A percentile compares a stretch with the other conserved stretches of the same genome.
phyloP scores from a whole-genome alignment of 2,888 invertebrate genomes.

The Macropis europaea region DNA sequence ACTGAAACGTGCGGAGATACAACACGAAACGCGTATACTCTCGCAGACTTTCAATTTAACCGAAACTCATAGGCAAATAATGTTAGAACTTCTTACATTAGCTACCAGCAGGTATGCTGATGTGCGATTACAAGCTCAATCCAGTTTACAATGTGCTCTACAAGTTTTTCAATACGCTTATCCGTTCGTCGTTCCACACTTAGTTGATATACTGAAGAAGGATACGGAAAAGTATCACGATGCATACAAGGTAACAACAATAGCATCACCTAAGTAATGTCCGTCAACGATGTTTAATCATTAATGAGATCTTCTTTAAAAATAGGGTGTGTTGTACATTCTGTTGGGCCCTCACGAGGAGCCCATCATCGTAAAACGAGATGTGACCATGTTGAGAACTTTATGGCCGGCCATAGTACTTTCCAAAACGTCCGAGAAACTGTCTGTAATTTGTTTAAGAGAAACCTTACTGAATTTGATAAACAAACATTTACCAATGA shows the following conservation, averaged over 20 bases:
- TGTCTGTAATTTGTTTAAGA: conserved; percentile 85
- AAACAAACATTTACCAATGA: conserved; percentile 84
- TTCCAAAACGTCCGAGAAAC: conserved; percentile 92
- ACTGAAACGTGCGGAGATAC: conserved; percentile 64
- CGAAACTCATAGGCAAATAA: conserved; percentile 82
- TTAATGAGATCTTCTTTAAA: conserved; percentile 17
- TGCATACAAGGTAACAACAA: conserved; percentile 83
- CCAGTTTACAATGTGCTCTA: conserved; percentile 84
- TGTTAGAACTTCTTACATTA: conserved; percentile 84
- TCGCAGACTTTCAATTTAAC: conserved; percentile 81
- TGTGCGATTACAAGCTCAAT: conserved; percentile 86
- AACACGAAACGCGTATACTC: conserved; percentile 76
- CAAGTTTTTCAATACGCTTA: conserved; percentile 87
- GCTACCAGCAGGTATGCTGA: conserved; percentile 86
- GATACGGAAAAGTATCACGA: conserved; percentile 85
- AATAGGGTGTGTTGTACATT: conserved; percentile 88
- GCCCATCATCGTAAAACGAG: conserved; percentile 86
- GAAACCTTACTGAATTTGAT: conserved; percentile 82
- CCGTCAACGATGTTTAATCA: not conserved
- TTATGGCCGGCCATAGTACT: conserved; percentile 91
- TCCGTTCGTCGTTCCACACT: conserved; percentile 83
- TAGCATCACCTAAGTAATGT: not conserved
- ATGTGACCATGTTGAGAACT: conserved; percentile 87
- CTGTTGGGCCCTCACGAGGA: conserved; percentile 85
- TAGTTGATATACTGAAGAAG: conserved; percentile 83